Conservation (phyloP, 2,113 vertebrate species). For the Sebastes schlegelii region DNA sequence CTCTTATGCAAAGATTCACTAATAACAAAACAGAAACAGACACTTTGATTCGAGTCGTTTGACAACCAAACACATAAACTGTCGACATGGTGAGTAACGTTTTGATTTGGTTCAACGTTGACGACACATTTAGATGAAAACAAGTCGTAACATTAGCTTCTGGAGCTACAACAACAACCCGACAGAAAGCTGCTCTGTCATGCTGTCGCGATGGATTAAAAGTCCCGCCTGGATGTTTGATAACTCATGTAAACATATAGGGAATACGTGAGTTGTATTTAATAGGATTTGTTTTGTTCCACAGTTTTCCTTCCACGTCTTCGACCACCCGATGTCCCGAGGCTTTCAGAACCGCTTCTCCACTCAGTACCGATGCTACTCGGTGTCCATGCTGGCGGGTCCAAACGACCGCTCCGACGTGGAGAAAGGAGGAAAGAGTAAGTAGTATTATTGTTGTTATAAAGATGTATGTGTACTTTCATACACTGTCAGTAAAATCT, state of each 20-base stretch:
- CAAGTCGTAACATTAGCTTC: not conserved
- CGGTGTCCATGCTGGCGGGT: constrained; percentile 97
- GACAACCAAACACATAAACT: not conserved
- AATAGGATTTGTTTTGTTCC: not conserved
- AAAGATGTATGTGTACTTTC: not conserved
- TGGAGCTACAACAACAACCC: constrained; percentile 47
- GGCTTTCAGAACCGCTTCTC: constrained; percentile 98
- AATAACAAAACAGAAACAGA: not conserved
- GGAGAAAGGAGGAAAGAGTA: constrained; percentile 99
- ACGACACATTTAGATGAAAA: not conserved
- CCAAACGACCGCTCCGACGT: constrained; percentile 99
- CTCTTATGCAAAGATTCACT: not conserved
- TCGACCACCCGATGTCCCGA: constrained; percentile 93
- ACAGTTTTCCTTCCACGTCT: constrained; percentile 97
- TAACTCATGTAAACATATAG: fast-evolving
- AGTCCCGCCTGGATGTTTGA: not conserved
- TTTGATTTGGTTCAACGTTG: not conserved
- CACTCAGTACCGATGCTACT: constrained; percentile 98
- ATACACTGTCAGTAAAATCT: not conserved
- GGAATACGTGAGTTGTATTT: not conserved
- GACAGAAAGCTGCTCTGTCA: constrained; percentile 76
- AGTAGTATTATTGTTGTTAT: not conserved
- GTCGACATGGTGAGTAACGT: constrained; percentile 67
- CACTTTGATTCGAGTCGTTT: not conserved
- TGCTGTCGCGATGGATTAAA: constrained; percentile 57